A percentile compares a stretch with the other conserved stretches of the same genome.
phyloP scores from a whole-genome alignment of 1,140 invertebrate species.

The Schlechtendalia chinensis region DNA sequence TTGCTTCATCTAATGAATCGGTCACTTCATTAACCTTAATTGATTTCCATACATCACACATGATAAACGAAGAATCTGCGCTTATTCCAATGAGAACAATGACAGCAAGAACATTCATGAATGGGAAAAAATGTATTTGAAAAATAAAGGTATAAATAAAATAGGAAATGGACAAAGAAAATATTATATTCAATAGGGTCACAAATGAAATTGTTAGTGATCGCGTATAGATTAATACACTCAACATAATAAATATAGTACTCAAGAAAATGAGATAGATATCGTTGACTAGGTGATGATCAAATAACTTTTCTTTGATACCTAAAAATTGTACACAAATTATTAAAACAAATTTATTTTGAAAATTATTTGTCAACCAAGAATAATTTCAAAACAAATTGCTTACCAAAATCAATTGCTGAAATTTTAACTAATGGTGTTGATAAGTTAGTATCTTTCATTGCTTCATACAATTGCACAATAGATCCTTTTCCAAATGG shows the following conservation, averaged over 20 bases:
- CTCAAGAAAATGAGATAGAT: constrained; percentile 75
- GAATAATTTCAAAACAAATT: constrained; percentile 11
- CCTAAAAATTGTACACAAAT: constrained; percentile 55
- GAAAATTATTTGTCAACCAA: neutral
- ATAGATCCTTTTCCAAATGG: constrained; percentile 24
- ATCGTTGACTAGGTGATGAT: constrained; percentile 76
- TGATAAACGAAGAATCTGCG: constrained; percentile 90
- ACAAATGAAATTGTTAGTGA: constrained; percentile 83
- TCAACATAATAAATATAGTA: constrained; percentile 74
- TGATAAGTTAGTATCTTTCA: constrained; percentile 9
- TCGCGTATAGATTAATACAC: constrained; percentile 86
- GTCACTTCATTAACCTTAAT: constrained; percentile 66
- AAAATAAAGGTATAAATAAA: constrained; percentile 86
- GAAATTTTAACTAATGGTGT: constrained; percentile 6
- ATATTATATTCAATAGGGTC: constrained; percentile 77
- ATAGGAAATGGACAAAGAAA: constrained; percentile 85
- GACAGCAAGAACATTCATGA: constrained; percentile 91
- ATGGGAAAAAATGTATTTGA: constrained; percentile 88
- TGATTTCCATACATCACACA: constrained; percentile 83
- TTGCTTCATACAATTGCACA: neutral
- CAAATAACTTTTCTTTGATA: constrained; percentile 84
- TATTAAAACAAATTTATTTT: neutral
- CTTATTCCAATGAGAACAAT: constrained; percentile 73
- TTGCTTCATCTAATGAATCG: constrained; percentile 56
- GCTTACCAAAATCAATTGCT: constrained; percentile 16